A percentile compares a stretch with the other conserved stretches of the same genome.
These are phyloP conservation scores for Neelides sp. DNA, from an alignment of 1,140 invertebrate species.

Conservation along the genomic window DNA sequence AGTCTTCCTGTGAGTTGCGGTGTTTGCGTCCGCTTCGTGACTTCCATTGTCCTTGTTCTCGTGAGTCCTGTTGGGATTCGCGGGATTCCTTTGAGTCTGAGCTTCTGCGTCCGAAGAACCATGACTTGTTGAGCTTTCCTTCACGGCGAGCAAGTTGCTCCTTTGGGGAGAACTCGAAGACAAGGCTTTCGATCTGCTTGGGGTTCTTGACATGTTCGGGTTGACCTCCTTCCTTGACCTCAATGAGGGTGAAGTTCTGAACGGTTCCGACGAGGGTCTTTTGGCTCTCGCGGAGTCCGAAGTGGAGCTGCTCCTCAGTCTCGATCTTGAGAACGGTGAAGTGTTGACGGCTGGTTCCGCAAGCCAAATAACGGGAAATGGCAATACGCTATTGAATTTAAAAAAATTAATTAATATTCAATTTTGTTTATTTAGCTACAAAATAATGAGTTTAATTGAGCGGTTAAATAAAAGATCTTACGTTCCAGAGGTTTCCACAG, in stretches of 20 bases:
- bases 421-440: not conserved
- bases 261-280: slow-evolving; percentile 20
- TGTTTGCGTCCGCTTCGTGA: not conserved
- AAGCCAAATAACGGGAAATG: slow-evolving; percentile 22
- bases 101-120: too few species aligned
- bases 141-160: slow-evolving; percentile 17
- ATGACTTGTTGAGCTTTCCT: slow-evolving; percentile 4
- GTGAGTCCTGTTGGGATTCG: not conserved
- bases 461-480: slow-evolving; percentile 9
- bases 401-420: not conserved
- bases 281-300: slow-evolving; percentile 14
- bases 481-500: slow-evolving; percentile 21
- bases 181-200: slow-evolving; percentile 19
- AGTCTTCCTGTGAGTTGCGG: slow-evolving; percentile 2
- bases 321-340: slow-evolving; percentile 25
- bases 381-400: slow-evolving; percentile 15
- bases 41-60: not conserved
- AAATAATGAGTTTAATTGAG: not conserved
- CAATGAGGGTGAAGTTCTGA: slow-evolving; percentile 22
- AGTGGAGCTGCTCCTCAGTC: slow-evolving; percentile 23
- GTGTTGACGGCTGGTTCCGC: slow-evolving; percentile 20
- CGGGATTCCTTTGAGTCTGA: not conserved
- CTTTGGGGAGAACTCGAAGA: slow-evolving; percentile 21
- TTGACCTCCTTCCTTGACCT: not conserved
- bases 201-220: slow-evolving; percentile 7